Base-by-base conservation (phyloP, 1,140 invertebrate genomes). In the Pseudomyrmex pallidus region DNA sequence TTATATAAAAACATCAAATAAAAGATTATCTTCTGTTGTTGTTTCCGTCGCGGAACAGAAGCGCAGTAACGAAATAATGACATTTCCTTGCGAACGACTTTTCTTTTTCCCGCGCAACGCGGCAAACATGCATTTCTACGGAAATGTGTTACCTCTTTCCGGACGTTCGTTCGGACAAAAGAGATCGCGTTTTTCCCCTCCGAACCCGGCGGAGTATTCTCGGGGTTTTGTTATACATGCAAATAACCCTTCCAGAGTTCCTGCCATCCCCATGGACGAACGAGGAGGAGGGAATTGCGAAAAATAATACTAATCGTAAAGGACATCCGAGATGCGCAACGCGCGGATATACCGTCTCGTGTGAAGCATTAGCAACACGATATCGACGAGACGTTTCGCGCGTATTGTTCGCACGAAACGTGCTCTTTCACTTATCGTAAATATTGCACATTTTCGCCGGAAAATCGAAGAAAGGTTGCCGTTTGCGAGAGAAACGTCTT, bases 301-400 rank as follows among this genome's bases (percentile, higher is more conserved):
- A 74, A 82, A 73, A 82, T 44, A 82, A 82, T 74, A 82, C 62
- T 82, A 82, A 74, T 20, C 10, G 12, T 63, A 74, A 74, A 64
- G 50, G n/a, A 3, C 25, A 25, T n/a, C 50, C 25, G 17, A 52
- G 2, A 35, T 44, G 59, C 12, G 59, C 12, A 22, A 1, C 62
- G 20, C 61, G 12, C 22, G 48, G 74, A 82, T 22, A 52, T 48
- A 20, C 2, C 5, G 17, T 63, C 48, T 54, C 13, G 74, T 63
- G 56, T 74, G 59, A 82, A 56, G 63, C 64, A 82, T 74, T 61
- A 70, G n/a, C 12, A 2, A 0, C 54, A 1, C 59, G 25, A 25
- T 70, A 35, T 72, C 56, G 44, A 59, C 59, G 64, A 78, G 20
- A 59, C 12, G 22, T 22, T 17, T 67, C 7, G 63, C 15, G 35